Base-by-base conservation (phyloP, 2,888 invertebrate species). In the Drosophila helvetica region DNA sequence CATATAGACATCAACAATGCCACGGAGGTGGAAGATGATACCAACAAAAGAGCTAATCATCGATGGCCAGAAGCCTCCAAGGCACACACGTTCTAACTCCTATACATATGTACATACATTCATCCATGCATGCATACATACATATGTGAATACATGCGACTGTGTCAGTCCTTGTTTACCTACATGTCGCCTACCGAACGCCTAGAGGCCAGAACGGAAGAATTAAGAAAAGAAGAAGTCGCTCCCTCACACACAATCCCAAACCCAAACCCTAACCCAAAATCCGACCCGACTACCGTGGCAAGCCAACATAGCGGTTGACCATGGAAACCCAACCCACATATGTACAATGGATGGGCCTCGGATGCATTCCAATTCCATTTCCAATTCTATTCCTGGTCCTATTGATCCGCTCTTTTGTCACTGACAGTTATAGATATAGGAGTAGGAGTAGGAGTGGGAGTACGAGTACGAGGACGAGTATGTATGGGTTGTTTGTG, bases 221-320 rank as follows among this genome's bases (percentile, higher is more conserved):
- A 48, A 50, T 33, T 33, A 25, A 50, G 50, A 56, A 68, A 48
- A 33, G 50, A 25, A 64, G 53, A 73, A 73, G 64, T 72, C 56
- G 73, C 73, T 57, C 55, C 64, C 62, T 67, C 61, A 65, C 67
- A 68, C 64, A 56, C 69, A 68, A 38, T 46, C 57, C 66, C 56
- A 27, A 27, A 27, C 27, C 27, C 7, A 8, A 27, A 66, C 62
- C 55, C 69, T 51, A 45, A 57, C 68, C 66, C 56, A 67, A 30
- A 56, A 10, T 65, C 6, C 65, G 76, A 78, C 67, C 75, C 64
- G 50, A 67, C 71, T 65, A 73, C 74, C 74, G 74, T 75, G 84
- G 88, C 79, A 81, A 87, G 75, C 89, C 85, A 66, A 77, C 50
- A 69, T 78, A 69, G 87, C 72, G 86, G 86, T 84, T 87, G 81